A percentile compares a stretch with the other conserved stretches of the same genome.
These are phyloP conservation scores for Molossus molossus DNA, from an alignment of 2,797 vertebrate species.

Conservation along the genomic window DNA sequence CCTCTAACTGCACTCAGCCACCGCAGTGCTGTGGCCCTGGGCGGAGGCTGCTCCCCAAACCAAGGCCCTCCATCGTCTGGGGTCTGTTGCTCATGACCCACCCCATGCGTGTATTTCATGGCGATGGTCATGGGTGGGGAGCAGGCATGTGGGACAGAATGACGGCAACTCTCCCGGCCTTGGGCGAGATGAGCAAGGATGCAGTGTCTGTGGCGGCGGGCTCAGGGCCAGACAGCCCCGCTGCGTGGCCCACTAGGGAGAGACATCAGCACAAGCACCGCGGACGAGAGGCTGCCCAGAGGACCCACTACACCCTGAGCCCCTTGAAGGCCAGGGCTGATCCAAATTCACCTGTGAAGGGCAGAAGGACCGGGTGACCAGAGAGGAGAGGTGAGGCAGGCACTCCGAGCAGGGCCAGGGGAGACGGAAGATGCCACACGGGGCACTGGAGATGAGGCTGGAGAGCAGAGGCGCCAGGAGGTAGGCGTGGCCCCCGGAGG, in stretches of 20 bases:
- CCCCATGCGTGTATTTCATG: not conserved
- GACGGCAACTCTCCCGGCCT: not conserved
- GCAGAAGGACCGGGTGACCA: not conserved
- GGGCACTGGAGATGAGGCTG: not conserved
- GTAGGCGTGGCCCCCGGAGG: fast-evolving
- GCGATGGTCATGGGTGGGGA: not conserved
- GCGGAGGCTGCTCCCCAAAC: not conserved
- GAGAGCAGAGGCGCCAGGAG: not conserved
- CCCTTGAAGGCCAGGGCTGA: no score
- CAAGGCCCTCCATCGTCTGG: not conserved
- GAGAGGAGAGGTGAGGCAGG: not conserved
- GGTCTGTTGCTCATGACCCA: not conserved
- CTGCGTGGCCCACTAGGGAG: not conserved
- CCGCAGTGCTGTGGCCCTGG: not conserved
- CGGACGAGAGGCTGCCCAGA: not conserved
- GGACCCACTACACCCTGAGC: not conserved
- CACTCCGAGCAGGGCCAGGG: not conserved
- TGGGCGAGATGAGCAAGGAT: no score
- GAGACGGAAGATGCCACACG: not conserved
- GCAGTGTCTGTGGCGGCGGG: fast-evolving
- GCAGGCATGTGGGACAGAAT: not conserved
- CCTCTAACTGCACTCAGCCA: not conserved
- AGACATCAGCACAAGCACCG: not conserved
- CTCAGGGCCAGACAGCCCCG: not conserved
- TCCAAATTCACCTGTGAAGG: not conserved